Base-by-base conservation (phyloP, 2,113 vertebrate genomes). In the Crypturellus undulatus region DNA sequence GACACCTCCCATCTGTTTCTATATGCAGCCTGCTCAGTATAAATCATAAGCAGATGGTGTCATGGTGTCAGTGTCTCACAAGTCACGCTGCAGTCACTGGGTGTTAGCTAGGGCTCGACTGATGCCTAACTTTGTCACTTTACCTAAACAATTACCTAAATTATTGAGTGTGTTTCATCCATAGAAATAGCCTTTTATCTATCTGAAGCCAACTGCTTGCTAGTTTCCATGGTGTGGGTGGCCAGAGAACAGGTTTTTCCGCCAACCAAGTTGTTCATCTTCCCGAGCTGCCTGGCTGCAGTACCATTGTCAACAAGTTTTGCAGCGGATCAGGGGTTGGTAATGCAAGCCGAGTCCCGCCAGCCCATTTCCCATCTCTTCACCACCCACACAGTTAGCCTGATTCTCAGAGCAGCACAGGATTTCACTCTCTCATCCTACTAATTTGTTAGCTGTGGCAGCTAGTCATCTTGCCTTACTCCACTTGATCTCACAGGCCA, bases 1-100 rank as follows among this genome's bases (percentile, higher is more conserved):
- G 96, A 95, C 69, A 90, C 94, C 92, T 95, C 94, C 87, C 93
- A 79, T 96, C 88, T 96, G 83, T 91, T 96, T 95, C 93, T 97
- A 92, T 94, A 96, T 95, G 79, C 80, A 96, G 77, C 65, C 92
- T 97, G 94, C 72, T 95, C 90, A 58, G 72, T 69, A 92, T 54
- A 92, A 90, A 95, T 87, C 88, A 93, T 79, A 94, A 80, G 34
- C 92, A 96, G 92, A 95, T 97, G 97, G 91, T 89, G 94, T 87
- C 94, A 40, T 52, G 78, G 88, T 92, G 87, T 77, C 79, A 84
- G 84, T 84, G 89, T 93, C 89, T 95, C 89, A 79, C 93, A 93
- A 94, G 95, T 96, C 89, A 77, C 34, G 84, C 84, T 79, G 77
- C 84, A 93, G 82, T 91, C 84, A 82, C 40, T 4, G 25, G 59